Evolutionary conservation across 2,113 vertebrate genomes (phyloP), one percentile per base, ranked within the genome.

Genomic region (Anthoscopus minutus): DNA sequence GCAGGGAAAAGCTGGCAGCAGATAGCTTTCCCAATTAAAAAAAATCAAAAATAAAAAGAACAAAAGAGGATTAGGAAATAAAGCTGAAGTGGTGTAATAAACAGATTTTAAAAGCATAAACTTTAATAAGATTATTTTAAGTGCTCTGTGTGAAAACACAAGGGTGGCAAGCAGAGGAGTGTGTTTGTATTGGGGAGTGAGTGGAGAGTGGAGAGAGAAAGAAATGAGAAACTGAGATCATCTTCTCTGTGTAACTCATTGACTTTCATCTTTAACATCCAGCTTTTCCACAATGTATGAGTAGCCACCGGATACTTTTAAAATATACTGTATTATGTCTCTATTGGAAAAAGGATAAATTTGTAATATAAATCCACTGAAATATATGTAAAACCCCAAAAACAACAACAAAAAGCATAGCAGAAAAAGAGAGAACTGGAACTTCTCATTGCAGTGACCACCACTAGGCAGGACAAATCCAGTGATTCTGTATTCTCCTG

Each of bases 201-300:
- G 12, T 15, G 31, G 40, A 56, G 25, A 81, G 47, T 48, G 35
- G 47, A 27, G 27, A 48, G 24, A 31, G 19, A 80, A 38, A 79
- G 12, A 89, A 89, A 72, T 37, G 33, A 91, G 78, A 66, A 86
- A 83, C 73, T 37, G 66, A 40, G 47, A 73, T 70, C 33, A 54
- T n/a, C 58, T 91, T 87, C 27, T 73, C 69, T 76, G 27, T 31
- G 33, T 74, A 78, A 64, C 20, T 89, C 65, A 30, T 44, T 94
- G 58, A 71, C 79, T 89, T 89, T 91, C 78, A 80, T 92, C 90
- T 88, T 83, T 79, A 77, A 51, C 50, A 80, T 44, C 15, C 87
- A 81, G 54, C 50, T 88, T 90, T 88, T 95, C 71, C 66, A 88
- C 83, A 88, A 89, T 70, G 54, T 37, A 86, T 66, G 54, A 94